Evolutionary conservation across 2,888 invertebrate genomes (phyloP).

Genomic region (Hedychridium roseum): DNA sequence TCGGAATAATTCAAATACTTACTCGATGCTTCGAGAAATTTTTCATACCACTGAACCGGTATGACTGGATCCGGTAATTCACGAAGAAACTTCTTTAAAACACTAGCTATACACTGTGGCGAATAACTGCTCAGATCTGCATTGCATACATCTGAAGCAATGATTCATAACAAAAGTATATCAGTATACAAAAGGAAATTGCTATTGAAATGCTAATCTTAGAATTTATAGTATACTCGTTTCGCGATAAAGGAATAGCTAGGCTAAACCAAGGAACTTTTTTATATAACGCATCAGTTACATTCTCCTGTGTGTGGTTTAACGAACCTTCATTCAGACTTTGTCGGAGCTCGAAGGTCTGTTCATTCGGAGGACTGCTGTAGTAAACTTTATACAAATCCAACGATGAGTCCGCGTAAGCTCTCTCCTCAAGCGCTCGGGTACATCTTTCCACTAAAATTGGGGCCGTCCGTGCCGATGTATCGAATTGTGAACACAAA

Average conservation of each 20-base stretch:
- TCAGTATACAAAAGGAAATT: too few relatives aligned
- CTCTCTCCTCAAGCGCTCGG: constrained; percentile 70
- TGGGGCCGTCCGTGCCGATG: constrained; percentile 69
- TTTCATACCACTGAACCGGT: constrained; percentile 77
- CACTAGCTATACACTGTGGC: constrained; percentile 68
- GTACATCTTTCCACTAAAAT: constrained; percentile 69
- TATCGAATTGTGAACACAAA: constrained; percentile 71
- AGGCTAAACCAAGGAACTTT: too few relatives aligned
- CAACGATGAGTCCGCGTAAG: constrained; percentile 64
- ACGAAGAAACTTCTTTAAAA: constrained; percentile 75
- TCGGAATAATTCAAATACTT: constrained; percentile 31
- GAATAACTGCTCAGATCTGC: constrained; percentile 66
- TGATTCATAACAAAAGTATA: too few relatives aligned
- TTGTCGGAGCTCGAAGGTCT: constrained; percentile 68
- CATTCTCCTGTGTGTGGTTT: too few relatives aligned
- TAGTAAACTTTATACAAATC: constrained; percentile 76
- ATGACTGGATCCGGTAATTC: constrained; percentile 81
- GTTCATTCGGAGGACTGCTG: constrained; percentile 70
- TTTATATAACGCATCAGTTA: too few relatives aligned
- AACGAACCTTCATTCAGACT: constrained; percentile 66
- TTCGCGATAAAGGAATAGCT: too few relatives aligned
- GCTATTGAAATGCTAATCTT: too few relatives aligned
- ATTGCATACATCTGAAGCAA: constrained; percentile 60
- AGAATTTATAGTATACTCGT: too few relatives aligned
- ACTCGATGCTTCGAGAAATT: constrained; percentile 71